Conservation (phyloP, 2,888 invertebrate genomes). For the Platycheirus rosarum region DNA sequence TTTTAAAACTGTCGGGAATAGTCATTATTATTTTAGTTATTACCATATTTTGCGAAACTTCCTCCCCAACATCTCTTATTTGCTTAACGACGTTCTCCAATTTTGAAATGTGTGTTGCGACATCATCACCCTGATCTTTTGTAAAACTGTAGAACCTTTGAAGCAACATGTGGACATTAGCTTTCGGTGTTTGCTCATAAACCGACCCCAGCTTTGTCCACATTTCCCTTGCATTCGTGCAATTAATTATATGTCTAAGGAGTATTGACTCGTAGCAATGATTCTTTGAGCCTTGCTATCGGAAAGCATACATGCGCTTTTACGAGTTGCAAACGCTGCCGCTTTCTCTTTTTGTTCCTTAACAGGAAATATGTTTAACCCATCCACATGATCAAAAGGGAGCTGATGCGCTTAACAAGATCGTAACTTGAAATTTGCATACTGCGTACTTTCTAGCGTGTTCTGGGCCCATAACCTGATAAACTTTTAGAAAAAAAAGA, state of each 20-base stretch:
- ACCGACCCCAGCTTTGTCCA: no score
- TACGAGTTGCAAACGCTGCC: background rate
- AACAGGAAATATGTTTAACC: background rate
- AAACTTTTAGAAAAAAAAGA: no score
- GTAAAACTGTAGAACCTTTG: constrained; percentile 73
- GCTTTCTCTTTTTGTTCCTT: background rate
- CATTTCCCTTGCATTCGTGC: no score
- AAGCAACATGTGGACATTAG: constrained; percentile 77
- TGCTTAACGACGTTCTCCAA: constrained; percentile 29
- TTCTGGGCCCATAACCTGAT: no score
- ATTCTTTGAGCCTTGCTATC: no score
- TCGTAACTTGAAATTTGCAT: constrained; percentile 3
- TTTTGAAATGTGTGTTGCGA: no score
- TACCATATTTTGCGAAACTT: constrained; percentile 60
- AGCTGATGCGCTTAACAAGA: constrained; percentile 31
- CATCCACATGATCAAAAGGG: constrained; percentile 14
- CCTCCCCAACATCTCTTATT: constrained; percentile 45
- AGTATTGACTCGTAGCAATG: constrained; percentile 12
- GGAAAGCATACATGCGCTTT: background rate
- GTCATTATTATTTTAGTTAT: constrained; percentile 74
- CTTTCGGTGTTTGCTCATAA: no score
- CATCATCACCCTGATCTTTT: constrained; percentile 54
- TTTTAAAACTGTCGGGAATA: constrained; percentile 75
- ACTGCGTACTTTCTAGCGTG: no score
- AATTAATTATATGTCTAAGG: no score